Percentiles rank a stretch among this genome's conserved stretches.
phyloP scores from a whole-genome alignment of 2,888 invertebrate genomes.

The Lysandra coridon region DNA sequence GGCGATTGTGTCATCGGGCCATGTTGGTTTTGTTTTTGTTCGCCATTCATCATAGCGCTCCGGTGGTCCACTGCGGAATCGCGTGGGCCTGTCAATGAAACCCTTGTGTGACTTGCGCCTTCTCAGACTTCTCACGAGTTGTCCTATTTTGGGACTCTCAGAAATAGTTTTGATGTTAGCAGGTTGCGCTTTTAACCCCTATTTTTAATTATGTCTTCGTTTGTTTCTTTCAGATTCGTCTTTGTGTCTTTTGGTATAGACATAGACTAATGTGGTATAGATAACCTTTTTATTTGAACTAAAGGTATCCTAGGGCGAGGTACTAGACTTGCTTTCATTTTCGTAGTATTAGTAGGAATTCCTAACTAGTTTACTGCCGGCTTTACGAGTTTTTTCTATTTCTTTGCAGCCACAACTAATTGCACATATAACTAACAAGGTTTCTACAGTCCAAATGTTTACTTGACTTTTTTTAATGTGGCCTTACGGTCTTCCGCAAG shows the following conservation, averaged over 20 bases:
- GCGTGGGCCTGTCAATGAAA: conserved; percentile 21
- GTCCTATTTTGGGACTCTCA: background rate
- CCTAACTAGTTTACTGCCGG: background rate
- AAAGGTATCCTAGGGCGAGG: background rate
- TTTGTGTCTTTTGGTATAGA: background rate
- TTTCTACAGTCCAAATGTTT: conserved; percentile 10
- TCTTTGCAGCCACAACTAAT: conserved; percentile 3
- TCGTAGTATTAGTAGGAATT: background rate
- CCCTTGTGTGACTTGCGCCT: background rate
- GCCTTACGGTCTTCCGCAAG: conserved; percentile 6
- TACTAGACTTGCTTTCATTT: background rate
- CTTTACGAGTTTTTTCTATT: conserved; percentile 6
- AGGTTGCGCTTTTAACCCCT: background rate
- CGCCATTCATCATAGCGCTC: conserved; percentile 19
- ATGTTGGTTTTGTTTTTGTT: conserved; percentile 41
- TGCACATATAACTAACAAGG: background rate
- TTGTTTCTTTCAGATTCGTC: background rate
- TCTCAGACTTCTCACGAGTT: background rate
- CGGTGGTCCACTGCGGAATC: background rate
- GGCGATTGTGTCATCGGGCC: conserved; percentile 50
- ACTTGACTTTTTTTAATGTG: background rate
- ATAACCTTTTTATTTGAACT: background rate
- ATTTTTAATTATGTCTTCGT: background rate
- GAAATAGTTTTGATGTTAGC: background rate
- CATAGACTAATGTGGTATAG: background rate